These are phyloP conservation scores for Meloidogyne floridensis DNA, from an alignment of 1,140 invertebrate species.

Conservation along the genomic window DNA sequence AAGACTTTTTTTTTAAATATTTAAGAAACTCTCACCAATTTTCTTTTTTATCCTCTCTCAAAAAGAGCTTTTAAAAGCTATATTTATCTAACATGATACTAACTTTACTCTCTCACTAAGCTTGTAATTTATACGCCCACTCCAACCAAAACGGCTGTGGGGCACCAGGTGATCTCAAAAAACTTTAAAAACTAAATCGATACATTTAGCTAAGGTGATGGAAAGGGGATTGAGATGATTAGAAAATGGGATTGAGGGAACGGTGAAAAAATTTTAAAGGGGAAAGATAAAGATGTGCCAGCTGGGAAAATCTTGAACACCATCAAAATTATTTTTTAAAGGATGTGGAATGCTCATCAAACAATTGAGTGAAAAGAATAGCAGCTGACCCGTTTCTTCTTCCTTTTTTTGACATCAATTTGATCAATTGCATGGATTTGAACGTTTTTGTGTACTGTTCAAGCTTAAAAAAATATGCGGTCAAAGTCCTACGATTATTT, in stretches of 20 bases:
- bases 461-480: not conserved
- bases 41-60: not conserved
- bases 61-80: not conserved
- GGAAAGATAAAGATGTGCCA: not conserved
- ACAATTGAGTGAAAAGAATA: not conserved
- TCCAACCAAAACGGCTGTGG: not conserved
- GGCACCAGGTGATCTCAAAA: not conserved
- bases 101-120: not conserved
- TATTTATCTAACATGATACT: not conserved
- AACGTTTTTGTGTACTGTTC: not conserved
- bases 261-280: not conserved
- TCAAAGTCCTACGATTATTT: slow-evolving; percentile 9
- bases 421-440: slow-evolving; percentile 1
- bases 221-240: not conserved
- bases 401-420: not conserved
- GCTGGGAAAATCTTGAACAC: not conserved
- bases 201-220: not conserved
- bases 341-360: not conserved
- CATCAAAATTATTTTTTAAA: not conserved
- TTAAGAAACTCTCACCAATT: not conserved
- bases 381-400: not conserved
- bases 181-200: not conserved
- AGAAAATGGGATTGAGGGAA: not conserved
- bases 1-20: not conserved
- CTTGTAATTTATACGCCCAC: slow-evolving; percentile 1